phyloP scores from a whole-genome alignment of 2,797 vertebrate genomes.

The Sandelia bainsii region DNA sequence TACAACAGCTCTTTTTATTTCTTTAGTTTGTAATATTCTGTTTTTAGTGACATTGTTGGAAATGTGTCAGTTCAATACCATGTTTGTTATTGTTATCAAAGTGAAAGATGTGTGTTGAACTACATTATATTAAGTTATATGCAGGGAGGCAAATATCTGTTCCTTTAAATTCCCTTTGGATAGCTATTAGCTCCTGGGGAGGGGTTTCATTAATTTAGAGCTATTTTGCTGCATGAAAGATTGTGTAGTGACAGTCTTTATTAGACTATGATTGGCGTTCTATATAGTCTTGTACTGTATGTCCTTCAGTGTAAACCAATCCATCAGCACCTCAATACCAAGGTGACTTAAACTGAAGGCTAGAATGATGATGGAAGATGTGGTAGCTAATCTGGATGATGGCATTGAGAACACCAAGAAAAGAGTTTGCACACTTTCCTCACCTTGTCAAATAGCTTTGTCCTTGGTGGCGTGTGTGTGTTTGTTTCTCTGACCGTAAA shows the following conservation, averaged over 20 bases:
- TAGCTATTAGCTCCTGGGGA: constrained; percentile 31
- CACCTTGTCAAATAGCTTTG: constrained; percentile 38
- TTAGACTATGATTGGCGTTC: constrained; percentile 57
- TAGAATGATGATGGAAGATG: constrained; percentile 11
- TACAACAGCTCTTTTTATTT: too few species aligned
- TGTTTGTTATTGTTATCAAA: background rate
- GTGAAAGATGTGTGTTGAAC: background rate
- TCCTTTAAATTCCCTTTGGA: constrained; percentile 15
- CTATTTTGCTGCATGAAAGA: constrained; percentile 29
- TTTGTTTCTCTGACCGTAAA: constrained; percentile 61
- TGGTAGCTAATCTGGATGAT: constrained; percentile 39
- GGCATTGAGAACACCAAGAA: constrained; percentile 35
- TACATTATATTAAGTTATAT: constrained; percentile 11
- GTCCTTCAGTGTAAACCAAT: constrained; percentile 50
- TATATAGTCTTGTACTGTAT: constrained; percentile 16
- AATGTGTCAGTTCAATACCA: too few species aligned
- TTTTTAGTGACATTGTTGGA: too few species aligned
- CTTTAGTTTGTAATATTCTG: too few species aligned
- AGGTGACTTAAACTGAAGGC: constrained; percentile 34
- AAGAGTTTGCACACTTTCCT: constrained; percentile 38
- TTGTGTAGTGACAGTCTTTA: constrained; percentile 43
- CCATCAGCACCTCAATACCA: constrained; percentile 47
- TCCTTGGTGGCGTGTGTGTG: constrained; percentile 43
- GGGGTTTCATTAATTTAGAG: constrained; percentile 57
- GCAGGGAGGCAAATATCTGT: constrained; percentile 3